A percentile compares a stretch with the other conserved stretches of the same genome.
Conservation (phyloP, 2,113 vertebrate genomes). For the Indicator indicator region DNA sequence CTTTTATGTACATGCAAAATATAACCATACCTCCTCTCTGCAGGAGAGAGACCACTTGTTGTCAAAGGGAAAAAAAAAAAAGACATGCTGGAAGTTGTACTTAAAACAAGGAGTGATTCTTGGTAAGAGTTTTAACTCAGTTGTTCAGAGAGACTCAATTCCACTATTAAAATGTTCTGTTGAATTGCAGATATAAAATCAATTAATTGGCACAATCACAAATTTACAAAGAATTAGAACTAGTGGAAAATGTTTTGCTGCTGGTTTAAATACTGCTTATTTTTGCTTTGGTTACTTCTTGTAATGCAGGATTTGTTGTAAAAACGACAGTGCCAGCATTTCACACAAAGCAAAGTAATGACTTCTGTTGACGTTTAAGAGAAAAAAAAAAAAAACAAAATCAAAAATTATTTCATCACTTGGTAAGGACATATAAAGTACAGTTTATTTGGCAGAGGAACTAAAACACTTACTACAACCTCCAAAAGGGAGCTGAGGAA, state of each 20-base stretch:
- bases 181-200: constrained; percentile 52
- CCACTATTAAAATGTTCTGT: constrained; percentile 14
- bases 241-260: not conserved
- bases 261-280: constrained; percentile 61
- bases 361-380: constrained; percentile 22
- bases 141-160: constrained; percentile 48
- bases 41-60: constrained; percentile 36
- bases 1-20: constrained; percentile 64
- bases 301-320: constrained; percentile 6
- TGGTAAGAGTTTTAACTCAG: constrained; percentile 25
- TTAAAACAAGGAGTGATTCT: constrained; percentile 44
- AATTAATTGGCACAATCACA: constrained; percentile 70
- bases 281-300: constrained; percentile 72
- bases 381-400: not conserved
- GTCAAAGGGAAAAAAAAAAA: not conserved
- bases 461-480: constrained; percentile 42
- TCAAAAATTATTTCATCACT: not conserved
- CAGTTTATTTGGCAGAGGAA: constrained; percentile 63
- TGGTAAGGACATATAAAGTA: constrained; percentile 34
- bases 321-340: constrained; percentile 25
- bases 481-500: constrained; percentile 39
- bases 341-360: constrained; percentile 18
- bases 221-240: constrained; percentile 47
- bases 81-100: not conserved
- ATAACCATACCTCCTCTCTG: constrained; percentile 53